These are phyloP conservation scores for Eclectus roratus DNA, from an alignment of 2,113 vertebrate genomes.

Conservation along the genomic window DNA sequence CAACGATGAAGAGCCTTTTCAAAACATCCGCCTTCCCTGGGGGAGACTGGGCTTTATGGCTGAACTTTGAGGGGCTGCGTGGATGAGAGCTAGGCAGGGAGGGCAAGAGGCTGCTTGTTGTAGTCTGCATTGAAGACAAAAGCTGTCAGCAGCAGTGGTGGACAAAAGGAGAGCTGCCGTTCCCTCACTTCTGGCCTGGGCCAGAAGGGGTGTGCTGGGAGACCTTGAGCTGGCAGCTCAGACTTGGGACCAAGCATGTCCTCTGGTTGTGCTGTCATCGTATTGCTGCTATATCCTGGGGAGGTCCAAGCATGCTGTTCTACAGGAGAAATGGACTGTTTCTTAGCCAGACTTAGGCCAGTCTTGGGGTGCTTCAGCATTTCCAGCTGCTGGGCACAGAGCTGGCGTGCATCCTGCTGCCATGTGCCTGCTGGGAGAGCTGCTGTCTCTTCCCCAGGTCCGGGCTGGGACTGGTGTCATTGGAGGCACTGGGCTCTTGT, in stretches of 20 bases:
- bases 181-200: neutral
- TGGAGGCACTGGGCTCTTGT: neutral
- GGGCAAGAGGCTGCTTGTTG: neutral
- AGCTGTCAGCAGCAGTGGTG: neutral
- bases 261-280: neutral
- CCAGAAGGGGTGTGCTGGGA: neutral
- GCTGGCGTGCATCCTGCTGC: neutral
- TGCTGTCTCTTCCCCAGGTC: neutral
- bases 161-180: neutral
- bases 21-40: neutral
- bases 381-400: neutral
- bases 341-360: neutral
- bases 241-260: neutral
- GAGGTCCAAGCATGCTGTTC: neutral
- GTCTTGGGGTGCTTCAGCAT: neutral
- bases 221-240: neutral
- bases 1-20: neutral
- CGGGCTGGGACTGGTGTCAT: neutral
- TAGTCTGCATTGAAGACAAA: neutral
- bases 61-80: fast-evolving
- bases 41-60: neutral
- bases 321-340: neutral
- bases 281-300: neutral
- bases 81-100: neutral
- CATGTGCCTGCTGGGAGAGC: fast-evolving